Conservation (phyloP, 2,797 vertebrate species). For the Pitangus sulphuratus region DNA sequence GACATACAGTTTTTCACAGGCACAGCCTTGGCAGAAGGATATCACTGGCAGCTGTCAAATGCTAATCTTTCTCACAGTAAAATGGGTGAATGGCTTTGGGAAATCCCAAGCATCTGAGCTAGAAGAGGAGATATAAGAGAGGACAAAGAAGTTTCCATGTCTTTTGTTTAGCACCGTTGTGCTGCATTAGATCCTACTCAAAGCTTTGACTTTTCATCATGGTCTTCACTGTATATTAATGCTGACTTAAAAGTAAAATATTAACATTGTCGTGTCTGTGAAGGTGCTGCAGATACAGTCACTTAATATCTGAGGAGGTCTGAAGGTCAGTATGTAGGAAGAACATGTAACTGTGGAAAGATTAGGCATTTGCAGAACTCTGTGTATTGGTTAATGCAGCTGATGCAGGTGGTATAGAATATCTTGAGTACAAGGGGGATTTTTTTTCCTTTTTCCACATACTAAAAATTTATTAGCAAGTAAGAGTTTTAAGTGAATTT, state of each 20-base stretch:
- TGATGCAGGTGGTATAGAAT: neutral
- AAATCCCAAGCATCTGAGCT: slow-evolving; percentile 20
- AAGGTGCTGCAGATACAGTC: neutral
- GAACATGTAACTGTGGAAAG: neutral
- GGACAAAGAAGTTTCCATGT: neutral
- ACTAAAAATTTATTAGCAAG: neutral
- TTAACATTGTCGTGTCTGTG: neutral
- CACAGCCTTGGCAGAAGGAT: slow-evolving; percentile 4
- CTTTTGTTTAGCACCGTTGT: neutral
- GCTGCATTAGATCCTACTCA: neutral
- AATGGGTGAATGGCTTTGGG: neutral
- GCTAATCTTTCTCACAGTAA: slow-evolving; percentile 13
- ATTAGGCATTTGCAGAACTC: neutral
- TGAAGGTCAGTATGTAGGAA: neutral
- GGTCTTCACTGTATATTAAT: neutral
- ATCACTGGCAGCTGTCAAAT: slow-evolving; percentile 29
- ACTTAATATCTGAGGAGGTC: neutral
- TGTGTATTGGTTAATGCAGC: neutral
- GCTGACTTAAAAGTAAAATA: neutral
- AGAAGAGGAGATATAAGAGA: neutral
- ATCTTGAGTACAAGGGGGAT: neutral
- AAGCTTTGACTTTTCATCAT: neutral
- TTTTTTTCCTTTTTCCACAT: neutral
- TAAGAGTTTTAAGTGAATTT: neutral
- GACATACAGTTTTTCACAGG: slow-evolving; percentile 32